Percentiles rank a stretch among this genome's conserved stretches.
Conservation (phyloP, 1,140 invertebrate species). For the Diorhabda elongata region DNA sequence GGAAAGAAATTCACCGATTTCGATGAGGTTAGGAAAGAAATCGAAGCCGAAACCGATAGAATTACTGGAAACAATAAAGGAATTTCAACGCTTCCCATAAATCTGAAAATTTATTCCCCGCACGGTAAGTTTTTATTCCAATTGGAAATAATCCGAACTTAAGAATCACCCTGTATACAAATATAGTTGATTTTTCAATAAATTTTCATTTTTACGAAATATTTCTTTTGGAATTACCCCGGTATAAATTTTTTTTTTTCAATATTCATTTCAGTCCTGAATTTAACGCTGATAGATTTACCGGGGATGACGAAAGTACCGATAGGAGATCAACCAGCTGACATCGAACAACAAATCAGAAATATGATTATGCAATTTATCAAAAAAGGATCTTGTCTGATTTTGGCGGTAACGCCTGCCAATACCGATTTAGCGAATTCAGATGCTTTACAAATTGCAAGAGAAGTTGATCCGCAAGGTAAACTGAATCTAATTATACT, state of each 20-base stretch:
- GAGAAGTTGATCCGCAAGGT: constrained; percentile 93
- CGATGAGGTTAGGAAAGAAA: constrained; percentile 94
- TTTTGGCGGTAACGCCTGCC: constrained; percentile 93
- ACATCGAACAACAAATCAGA: constrained; percentile 92
- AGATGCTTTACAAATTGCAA: constrained; percentile 92
- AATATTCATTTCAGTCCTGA: constrained; percentile 65
- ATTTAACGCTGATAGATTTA: constrained; percentile 92
- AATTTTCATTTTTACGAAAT: too few relatives aligned
- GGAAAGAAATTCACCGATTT: constrained; percentile 96
- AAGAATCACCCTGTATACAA: too few relatives aligned
- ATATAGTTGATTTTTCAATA: too few relatives aligned
- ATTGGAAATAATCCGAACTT: not conserved
- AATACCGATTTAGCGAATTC: constrained; percentile 96
- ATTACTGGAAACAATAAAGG: constrained; percentile 97
- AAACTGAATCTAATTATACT: constrained; percentile 18
- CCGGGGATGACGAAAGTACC: constrained; percentile 95
- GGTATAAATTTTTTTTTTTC: too few relatives aligned
- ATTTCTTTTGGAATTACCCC: too few relatives aligned
- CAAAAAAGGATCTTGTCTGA: constrained; percentile 86
- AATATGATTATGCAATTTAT: constrained; percentile 95
- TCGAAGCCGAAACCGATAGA: constrained; percentile 96
- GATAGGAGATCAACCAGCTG: constrained; percentile 89
- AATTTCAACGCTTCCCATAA: constrained; percentile 98
- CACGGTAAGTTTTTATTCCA: constrained; percentile 66
- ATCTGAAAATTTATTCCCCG: constrained; percentile 95